Conservation (phyloP, 2,888 invertebrate genomes). For the Noctua comes region DNA sequence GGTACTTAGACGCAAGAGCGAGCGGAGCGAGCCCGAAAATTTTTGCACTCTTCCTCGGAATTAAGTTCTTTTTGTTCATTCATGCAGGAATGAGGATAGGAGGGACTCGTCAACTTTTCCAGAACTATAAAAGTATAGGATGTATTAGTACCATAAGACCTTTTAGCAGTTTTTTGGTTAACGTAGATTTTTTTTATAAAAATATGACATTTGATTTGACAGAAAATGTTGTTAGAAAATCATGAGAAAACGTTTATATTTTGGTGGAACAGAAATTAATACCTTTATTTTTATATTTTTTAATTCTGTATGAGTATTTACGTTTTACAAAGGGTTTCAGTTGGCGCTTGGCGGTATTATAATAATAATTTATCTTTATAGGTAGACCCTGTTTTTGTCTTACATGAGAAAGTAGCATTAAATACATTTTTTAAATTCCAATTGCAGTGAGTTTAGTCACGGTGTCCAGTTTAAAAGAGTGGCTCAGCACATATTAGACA, state of each 20-base stretch:
- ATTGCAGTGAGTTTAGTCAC: constrained; percentile 49
- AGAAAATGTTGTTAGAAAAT: not conserved
- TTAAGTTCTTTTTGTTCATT: no score
- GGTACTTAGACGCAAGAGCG: no score
- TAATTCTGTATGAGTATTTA: constrained; percentile 34
- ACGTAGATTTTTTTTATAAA: no score
- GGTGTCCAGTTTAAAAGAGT: constrained; percentile 28
- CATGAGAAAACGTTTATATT: not conserved
- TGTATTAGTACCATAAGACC: no score
- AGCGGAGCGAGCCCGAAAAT: no score
- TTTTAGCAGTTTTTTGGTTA: no score
- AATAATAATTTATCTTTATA: not conserved
- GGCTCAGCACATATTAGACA: constrained; percentile 35
- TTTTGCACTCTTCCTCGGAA: no score
- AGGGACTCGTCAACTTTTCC: no score
- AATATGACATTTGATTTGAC: not conserved
- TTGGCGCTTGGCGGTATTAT: constrained; percentile 36
- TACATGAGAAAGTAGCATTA: not conserved
- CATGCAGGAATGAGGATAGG: no score
- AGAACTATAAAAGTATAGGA: no score
- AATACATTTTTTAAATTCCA: not conserved
- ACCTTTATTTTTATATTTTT: not conserved
- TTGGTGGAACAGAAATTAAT: not conserved
- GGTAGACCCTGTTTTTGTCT: not conserved
- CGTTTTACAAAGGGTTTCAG: constrained; percentile 19